Percentiles rank a stretch among this genome's conserved stretches.
Conservation (phyloP, 2,797 vertebrate species). For the Chelidonichthys spinosus region DNA sequence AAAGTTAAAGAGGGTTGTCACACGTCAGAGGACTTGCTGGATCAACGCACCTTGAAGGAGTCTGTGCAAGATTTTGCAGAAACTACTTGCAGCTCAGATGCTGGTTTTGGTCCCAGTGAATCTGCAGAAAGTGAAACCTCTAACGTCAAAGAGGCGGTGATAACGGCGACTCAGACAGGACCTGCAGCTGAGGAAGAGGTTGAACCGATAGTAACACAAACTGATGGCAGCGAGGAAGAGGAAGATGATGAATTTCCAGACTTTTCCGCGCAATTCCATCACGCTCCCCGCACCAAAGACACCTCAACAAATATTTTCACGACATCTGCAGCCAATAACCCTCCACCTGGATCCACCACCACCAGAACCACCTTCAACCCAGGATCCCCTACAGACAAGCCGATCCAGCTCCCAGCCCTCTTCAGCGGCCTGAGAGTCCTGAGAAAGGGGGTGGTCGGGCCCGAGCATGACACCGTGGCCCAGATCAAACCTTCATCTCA, state of each 20-base stretch:
- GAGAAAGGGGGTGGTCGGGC: conserved; percentile 84
- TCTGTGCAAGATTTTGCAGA: background rate
- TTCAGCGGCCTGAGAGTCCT: conserved; percentile 90
- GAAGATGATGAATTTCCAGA: conserved; percentile 18
- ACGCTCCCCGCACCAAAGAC: conserved; percentile 7
- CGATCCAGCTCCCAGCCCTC: conserved; percentile 87
- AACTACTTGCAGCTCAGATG: background rate
- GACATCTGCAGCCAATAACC: conserved; percentile 7
- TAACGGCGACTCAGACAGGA: conserved; percentile 31
- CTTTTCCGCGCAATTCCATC: background rate
- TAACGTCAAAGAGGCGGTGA: conserved; percentile 26
- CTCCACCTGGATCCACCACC: conserved; percentile 41
- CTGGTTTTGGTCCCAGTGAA: conserved; percentile 4
- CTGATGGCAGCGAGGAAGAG: background rate
- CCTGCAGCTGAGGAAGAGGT: conserved; percentile 25
- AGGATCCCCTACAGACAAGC: conserved; percentile 79
- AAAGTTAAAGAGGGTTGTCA: background rate
- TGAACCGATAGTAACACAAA: background rate
- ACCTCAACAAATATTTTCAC: conserved; percentile 5
- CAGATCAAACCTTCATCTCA: conserved; percentile 79
- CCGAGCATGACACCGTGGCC: conserved; percentile 81
- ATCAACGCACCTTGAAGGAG: conserved; percentile 1
- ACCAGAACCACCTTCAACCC: conserved; percentile 74
- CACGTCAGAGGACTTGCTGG: background rate
- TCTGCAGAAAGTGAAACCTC: background rate